Base-by-base conservation (phyloP, 1,140 invertebrate genomes). In the Campoletis sonorensis region DNA sequence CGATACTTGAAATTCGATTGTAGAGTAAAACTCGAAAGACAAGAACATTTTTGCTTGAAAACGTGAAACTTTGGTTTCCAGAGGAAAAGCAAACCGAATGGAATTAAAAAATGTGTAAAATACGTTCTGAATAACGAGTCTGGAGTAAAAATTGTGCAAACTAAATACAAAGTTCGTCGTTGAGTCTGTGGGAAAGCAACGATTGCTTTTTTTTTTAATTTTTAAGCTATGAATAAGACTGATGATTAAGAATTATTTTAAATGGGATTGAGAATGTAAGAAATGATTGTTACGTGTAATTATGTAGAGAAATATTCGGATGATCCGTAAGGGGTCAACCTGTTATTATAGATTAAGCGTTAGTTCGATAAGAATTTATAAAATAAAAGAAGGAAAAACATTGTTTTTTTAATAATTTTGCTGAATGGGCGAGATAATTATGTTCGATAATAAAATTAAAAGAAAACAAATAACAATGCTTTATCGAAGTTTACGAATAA, bases 341-440 rank as follows among this genome's bases (percentile, higher is more conserved):
- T 13, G 49, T 61, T 3, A 61, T 61, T 61, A n/a, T 21, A 10
- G 49, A 54, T 61, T 61, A 61, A 21, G 21, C 58, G 73, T 49
- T 76, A 73, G 68, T 80, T 79, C 33, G 30, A 82, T 79, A 79
- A 80, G 33, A 73, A 78, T 79, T 80, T 79, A 76, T 33, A 67
- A 68, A 84, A 81, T 88, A 26, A 75, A 75, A 75, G n/a, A 49
- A n/a, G n/a, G n/a, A n/a, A n/a, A 75, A 23, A 75, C 5, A 27
- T 49, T 76, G 82, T 85, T 86, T 87, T 87, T 87, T 85, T 88
- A n/a, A 87, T 85, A 88, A 45, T 49, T 16, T 16, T 2, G 30
- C 51, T 15, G n/a, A 15, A 75, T 26, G 72, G 21, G 30, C 40
- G 49, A 49, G 54, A 54, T 76, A 45, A 76, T 76, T 51, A 33